Conservation (phyloP, 2,797 vertebrate genomes). For the Sciurus carolinensis region DNA sequence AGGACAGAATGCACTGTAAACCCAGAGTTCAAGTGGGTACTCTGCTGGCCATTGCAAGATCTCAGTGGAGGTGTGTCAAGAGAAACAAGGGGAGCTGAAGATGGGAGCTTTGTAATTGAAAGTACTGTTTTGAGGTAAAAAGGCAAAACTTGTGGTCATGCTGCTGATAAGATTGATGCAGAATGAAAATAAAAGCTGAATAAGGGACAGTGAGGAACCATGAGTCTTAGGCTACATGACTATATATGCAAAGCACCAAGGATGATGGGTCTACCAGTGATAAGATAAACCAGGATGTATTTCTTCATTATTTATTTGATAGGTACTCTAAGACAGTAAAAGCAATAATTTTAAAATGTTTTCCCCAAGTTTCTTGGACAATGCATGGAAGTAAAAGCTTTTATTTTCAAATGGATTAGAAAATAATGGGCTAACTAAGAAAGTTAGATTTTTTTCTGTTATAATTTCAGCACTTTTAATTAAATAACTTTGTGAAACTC, state of each 20-base stretch:
- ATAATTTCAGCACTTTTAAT: background rate
- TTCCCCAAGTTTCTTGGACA: background rate
- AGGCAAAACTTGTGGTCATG: background rate
- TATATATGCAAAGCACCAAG: background rate
- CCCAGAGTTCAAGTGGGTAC: background rate
- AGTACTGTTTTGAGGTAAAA: background rate
- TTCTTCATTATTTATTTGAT: background rate
- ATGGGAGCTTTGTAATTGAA: background rate
- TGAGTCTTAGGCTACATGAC: background rate
- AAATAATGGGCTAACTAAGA: slow-evolving; percentile 23
- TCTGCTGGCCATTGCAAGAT: background rate
- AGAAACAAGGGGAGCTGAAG: background rate
- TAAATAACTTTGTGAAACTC: slow-evolving; percentile 7
- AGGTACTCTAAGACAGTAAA: background rate
- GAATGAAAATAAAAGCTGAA: background rate
- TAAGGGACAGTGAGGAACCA: background rate
- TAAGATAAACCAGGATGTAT: background rate
- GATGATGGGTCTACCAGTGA: background rate
- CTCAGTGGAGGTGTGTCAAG: background rate
- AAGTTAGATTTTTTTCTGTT: background rate
- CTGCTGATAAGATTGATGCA: background rate
- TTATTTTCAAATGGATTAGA: background rate
- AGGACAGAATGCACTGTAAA: background rate
- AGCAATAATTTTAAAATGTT: slow-evolving; percentile 2
- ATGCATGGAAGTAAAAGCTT: background rate